Conservation (phyloP, 1,140 invertebrate species). For the Asbolus verrucosus region DNA sequence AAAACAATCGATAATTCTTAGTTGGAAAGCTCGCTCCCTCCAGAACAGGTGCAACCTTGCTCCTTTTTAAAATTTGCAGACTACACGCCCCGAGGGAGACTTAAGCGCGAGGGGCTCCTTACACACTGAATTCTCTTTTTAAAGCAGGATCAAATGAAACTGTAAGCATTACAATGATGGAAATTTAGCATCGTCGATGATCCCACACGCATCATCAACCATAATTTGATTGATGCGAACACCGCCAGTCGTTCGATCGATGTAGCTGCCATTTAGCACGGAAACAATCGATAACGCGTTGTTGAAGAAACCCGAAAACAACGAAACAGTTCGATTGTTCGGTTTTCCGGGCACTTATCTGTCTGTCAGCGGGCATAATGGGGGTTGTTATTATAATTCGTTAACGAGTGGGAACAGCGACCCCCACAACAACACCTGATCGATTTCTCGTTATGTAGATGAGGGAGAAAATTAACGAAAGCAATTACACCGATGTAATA, state of each 20-base stretch:
- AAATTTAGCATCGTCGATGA: too few species aligned
- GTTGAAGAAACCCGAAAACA: neutral
- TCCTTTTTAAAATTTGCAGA: too few species aligned
- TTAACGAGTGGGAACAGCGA: constrained; percentile 22
- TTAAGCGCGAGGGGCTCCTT: too few species aligned
- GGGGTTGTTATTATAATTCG: constrained; percentile 25
- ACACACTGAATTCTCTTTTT: too few species aligned
- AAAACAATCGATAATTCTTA: constrained; percentile 21
- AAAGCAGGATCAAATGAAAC: too few species aligned
- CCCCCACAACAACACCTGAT: constrained; percentile 3
- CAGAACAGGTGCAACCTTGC: constrained; percentile 1
- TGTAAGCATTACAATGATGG: too few species aligned
- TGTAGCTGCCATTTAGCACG: neutral
- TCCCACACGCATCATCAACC: too few species aligned
- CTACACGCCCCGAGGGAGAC: too few species aligned
- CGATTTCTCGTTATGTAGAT: constrained; percentile 3
- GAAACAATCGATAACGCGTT: constrained; percentile 15
- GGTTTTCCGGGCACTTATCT: constrained; percentile 30
- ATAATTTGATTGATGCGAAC: too few species aligned
- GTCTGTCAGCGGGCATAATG: constrained; percentile 24
- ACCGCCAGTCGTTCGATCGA: too few species aligned
- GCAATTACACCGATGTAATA: constrained; percentile 24
- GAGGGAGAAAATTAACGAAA: constrained; percentile 15
- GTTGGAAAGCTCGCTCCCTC: neutral
- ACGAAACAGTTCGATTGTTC: constrained; percentile 27